Evolutionary conservation across 2,797 vertebrate genomes (phyloP).

Genomic region (Lutjanus argentimaculatus): DNA sequence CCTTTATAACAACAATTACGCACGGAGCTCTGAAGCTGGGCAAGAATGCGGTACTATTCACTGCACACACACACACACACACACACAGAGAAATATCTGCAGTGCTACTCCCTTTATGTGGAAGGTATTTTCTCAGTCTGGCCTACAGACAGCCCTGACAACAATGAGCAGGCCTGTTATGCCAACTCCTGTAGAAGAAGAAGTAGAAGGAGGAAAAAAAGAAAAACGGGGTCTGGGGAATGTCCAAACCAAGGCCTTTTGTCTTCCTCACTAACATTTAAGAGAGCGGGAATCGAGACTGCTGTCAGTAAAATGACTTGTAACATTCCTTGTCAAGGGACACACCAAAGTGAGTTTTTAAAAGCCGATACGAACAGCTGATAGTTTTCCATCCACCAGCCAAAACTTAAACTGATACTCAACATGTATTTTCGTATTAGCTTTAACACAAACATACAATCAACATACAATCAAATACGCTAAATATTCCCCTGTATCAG

Average conservation of each 20-base stretch:
- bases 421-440: constrained; percentile 5
- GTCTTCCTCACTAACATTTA: constrained; percentile 72
- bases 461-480: not conserved
- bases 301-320: constrained; percentile 84
- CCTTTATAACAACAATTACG: constrained; percentile 60
- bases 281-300: constrained; percentile 71
- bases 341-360: constrained; percentile 65
- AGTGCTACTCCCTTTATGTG: constrained; percentile 75
- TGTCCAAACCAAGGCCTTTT: constrained; percentile 75
- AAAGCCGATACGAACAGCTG: constrained; percentile 56
- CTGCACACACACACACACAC: constrained; percentile 33
- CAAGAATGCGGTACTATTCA: constrained; percentile 57
- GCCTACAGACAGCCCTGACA: constrained; percentile 78
- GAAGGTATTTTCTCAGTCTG: constrained; percentile 80
- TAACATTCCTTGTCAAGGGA: constrained; percentile 80
- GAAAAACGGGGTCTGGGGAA: constrained; percentile 74
- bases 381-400: constrained; percentile 46
- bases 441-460: not conserved
- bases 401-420: constrained; percentile 24
- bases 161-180: constrained; percentile 84
- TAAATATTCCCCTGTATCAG: not conserved
- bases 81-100: constrained; percentile 52
- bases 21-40: constrained; percentile 41
- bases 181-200: constrained; percentile 77
- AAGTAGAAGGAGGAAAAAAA: constrained; percentile 60